Evolutionary conservation across 1,140 invertebrate genomes (phyloP), one percentile per base, ranked within the genome.

Genomic region (Ceratina calcarata): DNA sequence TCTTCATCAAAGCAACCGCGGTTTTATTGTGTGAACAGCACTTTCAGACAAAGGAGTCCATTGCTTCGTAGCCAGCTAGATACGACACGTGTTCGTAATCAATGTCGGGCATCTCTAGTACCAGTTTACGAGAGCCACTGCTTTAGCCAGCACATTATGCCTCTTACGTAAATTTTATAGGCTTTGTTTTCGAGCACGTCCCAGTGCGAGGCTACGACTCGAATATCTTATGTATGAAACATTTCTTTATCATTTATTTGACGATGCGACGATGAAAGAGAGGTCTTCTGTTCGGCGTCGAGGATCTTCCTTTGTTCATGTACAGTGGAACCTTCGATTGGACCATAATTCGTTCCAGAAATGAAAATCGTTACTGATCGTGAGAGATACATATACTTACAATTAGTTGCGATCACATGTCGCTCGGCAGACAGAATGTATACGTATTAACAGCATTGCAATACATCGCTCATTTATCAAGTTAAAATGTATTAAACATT

Each of bases 31-130:
- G 1, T 8, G 60, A 62, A 58, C 72, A 81, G 80, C 80, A 74
- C 58, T 86, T 80, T 72, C 65, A 60, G 15, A 76, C 80, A 75
- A 87, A 86, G 76, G 71, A 64, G 77, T 20, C 45, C 65, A 89
- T 89, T 90, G 89, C 89, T 80, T 82, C 32, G 49, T 45, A 51
- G 79, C 71, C 76, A 55, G 66, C 70, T 71, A 90, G 91, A 91
- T 91, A 91, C 60, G 84, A 88, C 91, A 91, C 89, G 90, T 90
- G 84, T 84, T 72, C 76, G 51, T 89, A 91, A 91, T 91, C 91
- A 89, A 91, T 91, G 86, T 91, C 88, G 88, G 85, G 82, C 90
- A 91, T 91, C 91, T 90, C 73, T 83, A 90, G 88, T 86, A 79
- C 62, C 57, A 58, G 79, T 87, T 84, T 77, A 84, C 77, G 55